Evolutionary conservation across 2,888 invertebrate genomes (phyloP), one percentile per base, ranked within the genome.

Genomic region (Calliphora vomitoria): DNA sequence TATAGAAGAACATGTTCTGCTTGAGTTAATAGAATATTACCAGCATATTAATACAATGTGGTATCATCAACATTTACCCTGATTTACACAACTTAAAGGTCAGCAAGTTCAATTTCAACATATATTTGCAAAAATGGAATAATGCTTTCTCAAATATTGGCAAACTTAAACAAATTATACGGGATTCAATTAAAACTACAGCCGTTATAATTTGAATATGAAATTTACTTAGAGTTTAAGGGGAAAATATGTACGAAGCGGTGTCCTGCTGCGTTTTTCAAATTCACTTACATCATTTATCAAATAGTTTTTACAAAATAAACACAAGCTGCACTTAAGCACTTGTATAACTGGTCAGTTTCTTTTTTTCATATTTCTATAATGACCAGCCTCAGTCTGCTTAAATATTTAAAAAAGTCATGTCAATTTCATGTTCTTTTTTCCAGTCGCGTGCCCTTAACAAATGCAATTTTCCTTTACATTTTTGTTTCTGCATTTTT

Each of bases 221-320:
- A 76, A 82, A n/a, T 50, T 50, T 0, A 5, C 20, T 3, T n/a
- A 60, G 69, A 10, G 69, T 71, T 71, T 8, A 55, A 35, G 58
- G 31, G 31, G 5, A 31, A 31, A 31, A 35, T 0, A 5, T 35
- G 6, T 35, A 35, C 4, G 4, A 15, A 47, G 15, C 25, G 3
- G 35, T 82, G 69, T 80, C 86, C 82, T 53, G 83, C 83, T 87
- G 84, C 71, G 35, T 71, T 55, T 71, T 55, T 35, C 6, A 35
- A 35, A 35, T 35, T 35, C 10, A 60, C 31, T 75, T 76, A 76
- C 76, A 78, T 87, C 76, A 87, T 87, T 84, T 83, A 83, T 86
- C 79, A 83, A 18, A 69, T 60, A 69, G 18, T 82, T 69, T n/a
- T 41, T 11, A 68, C n/a, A 13, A 20, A 5, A 76, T 41, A 75